These are phyloP conservation scores for Protobothrops flavoviridis DNA, from an alignment of 2,113 vertebrate genomes.

Conservation along the genomic window DNA sequence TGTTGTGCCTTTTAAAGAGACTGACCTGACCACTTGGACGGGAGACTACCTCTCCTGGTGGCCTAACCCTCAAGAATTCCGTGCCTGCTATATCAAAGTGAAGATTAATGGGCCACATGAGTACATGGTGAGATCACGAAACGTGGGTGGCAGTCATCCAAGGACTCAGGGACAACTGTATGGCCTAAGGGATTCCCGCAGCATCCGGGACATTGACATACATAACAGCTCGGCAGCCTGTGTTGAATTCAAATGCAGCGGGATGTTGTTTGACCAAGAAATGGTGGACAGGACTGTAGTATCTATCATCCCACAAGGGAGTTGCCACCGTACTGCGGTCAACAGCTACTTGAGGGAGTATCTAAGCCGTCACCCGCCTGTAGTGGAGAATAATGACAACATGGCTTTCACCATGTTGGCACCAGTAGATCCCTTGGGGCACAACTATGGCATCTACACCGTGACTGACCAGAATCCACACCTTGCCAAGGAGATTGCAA, in stretches of 20 bases:
- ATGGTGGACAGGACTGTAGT: conserved; percentile 86
- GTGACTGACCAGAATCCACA: conserved; percentile 95
- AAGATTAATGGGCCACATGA: conserved; percentile 86
- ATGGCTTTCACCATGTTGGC: conserved; percentile 86
- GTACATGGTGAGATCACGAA: conserved; percentile 89
- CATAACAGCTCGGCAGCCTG: conserved; percentile 82
- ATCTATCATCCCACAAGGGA: conserved; percentile 84
- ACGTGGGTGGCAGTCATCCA: conserved; percentile 83
- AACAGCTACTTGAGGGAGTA: conserved; percentile 88
- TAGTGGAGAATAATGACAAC: conserved; percentile 73
- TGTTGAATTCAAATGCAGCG: conserved; percentile 94
- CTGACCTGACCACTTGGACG: conserved; percentile 87
- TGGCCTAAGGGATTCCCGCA: conserved; percentile 90
- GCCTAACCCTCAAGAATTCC: conserved; percentile 97
- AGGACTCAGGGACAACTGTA: conserved; percentile 85
- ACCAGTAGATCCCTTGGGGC: conserved; percentile 91
- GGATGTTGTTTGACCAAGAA: conserved; percentile 93
- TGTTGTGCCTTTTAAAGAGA: conserved; percentile 92
- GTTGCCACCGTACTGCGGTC: conserved; percentile 76
- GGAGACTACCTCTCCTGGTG: conserved; percentile 94
- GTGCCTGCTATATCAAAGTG: conserved; percentile 94
- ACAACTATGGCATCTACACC: conserved; percentile 97
- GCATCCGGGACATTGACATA: conserved; percentile 78
- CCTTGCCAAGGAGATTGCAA: conserved; percentile 94
- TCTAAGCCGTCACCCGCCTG: conserved; percentile 84